phyloP scores from a whole-genome alignment of 2,797 vertebrate genomes.

The Sebastes cheni region DNA sequence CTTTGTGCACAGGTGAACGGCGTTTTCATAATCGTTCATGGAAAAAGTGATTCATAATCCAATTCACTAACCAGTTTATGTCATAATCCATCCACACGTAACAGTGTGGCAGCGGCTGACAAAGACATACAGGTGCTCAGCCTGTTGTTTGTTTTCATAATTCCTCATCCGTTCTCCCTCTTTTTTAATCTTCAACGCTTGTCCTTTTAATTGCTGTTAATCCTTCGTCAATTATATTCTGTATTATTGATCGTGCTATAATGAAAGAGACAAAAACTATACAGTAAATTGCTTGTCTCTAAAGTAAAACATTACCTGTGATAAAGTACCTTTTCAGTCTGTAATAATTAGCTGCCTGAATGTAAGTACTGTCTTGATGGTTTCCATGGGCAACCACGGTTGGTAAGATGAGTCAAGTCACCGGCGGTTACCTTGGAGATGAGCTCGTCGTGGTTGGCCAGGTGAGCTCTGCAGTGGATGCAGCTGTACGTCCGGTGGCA shows the following conservation, averaged over 20 bases:
- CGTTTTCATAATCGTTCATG: conserved; percentile 33
- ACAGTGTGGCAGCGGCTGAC: conserved; percentile 1
- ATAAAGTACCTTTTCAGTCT: not conserved
- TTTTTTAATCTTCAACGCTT: not conserved
- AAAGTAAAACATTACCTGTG: not conserved
- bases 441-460: conserved; percentile 98
- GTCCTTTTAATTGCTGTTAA: not conserved
- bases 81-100: conserved; percentile 42
- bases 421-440: conserved; percentile 92
- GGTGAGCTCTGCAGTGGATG: conserved; percentile 97
- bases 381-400: conserved; percentile 1
- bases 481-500: conserved; percentile 99
- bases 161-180: not conserved
- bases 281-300: not conserved
- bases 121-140: conserved; percentile 39
- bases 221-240: not conserved
- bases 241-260: not conserved
- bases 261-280: not conserved
- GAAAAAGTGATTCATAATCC: conserved; percentile 68
- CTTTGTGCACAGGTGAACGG: conserved; percentile 41
- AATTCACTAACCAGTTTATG: conserved; percentile 49
- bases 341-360: conserved; percentile 10
- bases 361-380: not conserved
- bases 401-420: not conserved
- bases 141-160: conserved; percentile 16